Evolutionary conservation across 1,140 invertebrate species (phyloP).

Genomic region (Leptestheria dahalacensis): DNA sequence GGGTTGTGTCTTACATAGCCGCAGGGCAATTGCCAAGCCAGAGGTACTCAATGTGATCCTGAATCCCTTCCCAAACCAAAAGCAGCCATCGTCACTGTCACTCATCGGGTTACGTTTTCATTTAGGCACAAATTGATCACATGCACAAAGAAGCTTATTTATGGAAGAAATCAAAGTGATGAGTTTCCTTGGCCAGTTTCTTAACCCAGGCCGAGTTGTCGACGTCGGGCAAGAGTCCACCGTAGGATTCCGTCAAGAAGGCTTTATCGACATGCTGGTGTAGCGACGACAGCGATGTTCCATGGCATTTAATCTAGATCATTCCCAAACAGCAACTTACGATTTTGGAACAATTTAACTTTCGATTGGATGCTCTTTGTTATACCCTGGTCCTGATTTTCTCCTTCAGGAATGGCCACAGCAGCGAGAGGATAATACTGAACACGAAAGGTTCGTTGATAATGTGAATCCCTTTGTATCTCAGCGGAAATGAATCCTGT

Average conservation of each 20-base stretch:
- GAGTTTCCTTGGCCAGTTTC: neutral
- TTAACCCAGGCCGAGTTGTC: slow-evolving; percentile 27
- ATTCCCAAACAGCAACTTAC: no score
- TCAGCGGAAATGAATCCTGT: slow-evolving; percentile 67
- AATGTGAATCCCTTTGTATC: slow-evolving; percentile 78
- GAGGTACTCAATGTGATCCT: no score
- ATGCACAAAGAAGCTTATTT: no score
- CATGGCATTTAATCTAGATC: slow-evolving; percentile 62
- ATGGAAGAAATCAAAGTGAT: neutral
- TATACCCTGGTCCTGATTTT: slow-evolving; percentile 65
- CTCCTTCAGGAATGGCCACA: slow-evolving; percentile 71
- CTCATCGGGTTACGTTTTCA: neutral
- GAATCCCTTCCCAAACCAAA: no score
- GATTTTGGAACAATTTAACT: slow-evolving; percentile 1
- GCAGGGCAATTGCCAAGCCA: no score
- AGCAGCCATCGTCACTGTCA: no score
- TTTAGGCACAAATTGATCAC: no score
- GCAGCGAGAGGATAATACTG: slow-evolving; percentile 70
- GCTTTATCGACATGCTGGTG: slow-evolving; percentile 43
- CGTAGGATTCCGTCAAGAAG: slow-evolving; percentile 46
- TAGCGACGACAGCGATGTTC: slow-evolving; percentile 46
- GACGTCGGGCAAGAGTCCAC: slow-evolving; percentile 53
- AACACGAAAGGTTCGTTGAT: slow-evolving; percentile 79
- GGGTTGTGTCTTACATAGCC: no score
- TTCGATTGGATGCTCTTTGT: slow-evolving; percentile 16